Evolutionary conservation across 2,113 vertebrate genomes (phyloP).

Genomic region (Fulmarus glacialis): DNA sequence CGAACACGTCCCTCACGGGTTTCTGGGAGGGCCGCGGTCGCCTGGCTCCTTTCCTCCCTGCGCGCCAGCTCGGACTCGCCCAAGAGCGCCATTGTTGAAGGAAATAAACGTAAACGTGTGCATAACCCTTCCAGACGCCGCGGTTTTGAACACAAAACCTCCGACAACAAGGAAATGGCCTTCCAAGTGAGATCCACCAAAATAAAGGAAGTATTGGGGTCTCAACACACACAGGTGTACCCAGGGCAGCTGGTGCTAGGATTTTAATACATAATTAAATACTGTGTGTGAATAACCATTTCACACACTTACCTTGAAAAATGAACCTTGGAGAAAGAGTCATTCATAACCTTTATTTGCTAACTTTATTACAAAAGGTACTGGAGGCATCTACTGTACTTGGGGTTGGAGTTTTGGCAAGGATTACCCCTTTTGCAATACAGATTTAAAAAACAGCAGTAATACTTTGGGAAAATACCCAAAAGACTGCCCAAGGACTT

Average conservation of each 20-base stretch:
- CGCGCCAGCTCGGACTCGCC: rapidly evolving
- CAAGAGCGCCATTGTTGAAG: rapidly evolving
- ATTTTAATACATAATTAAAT: not conserved
- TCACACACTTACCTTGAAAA: not conserved
- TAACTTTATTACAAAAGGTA: not conserved
- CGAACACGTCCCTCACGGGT: rapidly evolving
- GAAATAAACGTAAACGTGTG: rapidly evolving
- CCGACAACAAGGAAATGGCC: rapidly evolving
- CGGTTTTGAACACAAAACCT: not conserved
- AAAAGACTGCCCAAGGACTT: rapidly evolving
- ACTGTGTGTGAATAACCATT: rapidly evolving
- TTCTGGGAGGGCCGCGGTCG: rapidly evolving
- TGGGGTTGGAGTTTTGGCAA: not conserved
- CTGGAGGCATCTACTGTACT: not conserved
- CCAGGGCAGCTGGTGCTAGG: no score
- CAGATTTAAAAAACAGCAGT: not conserved
- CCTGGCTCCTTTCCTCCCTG: rapidly evolving
- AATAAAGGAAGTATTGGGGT: rapidly evolving
- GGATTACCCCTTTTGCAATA: not conserved
- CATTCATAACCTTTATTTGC: conserved; percentile 23
- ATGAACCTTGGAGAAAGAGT: not conserved
- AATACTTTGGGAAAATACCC: not conserved
- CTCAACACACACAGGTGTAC: rapidly evolving
- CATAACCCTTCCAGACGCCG: rapidly evolving
- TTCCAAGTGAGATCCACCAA: rapidly evolving